Conservation (phyloP, 53 echinoderm and acorn worm genomes). For the Henricia sp. region DNA sequence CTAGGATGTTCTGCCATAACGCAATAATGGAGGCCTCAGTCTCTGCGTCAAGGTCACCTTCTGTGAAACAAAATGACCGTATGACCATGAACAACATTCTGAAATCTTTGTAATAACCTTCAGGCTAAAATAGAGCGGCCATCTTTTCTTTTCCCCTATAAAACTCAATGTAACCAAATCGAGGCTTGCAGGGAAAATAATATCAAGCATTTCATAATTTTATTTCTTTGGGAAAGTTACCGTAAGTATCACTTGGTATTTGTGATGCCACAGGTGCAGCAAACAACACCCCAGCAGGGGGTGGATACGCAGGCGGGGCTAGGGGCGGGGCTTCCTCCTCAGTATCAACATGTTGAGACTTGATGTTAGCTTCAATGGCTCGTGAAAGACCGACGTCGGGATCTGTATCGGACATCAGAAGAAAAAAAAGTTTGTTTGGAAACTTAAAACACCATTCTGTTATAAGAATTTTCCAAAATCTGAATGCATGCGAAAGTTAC, state of each 20-base stretch:
- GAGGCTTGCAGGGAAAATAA: too few species aligned
- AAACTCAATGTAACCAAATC: too few species aligned
- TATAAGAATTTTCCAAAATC: too few species aligned
- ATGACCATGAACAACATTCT: too few species aligned
- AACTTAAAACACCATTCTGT: neutral
- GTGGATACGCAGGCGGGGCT: constrained; percentile 51
- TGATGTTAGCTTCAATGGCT: neutral
- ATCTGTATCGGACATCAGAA: neutral
- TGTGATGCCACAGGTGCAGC: neutral
- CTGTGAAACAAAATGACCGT: too few species aligned
- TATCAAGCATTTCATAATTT: too few species aligned
- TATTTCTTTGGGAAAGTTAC: too few species aligned
- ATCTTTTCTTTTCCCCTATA: too few species aligned
- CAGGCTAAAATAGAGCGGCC: too few species aligned
- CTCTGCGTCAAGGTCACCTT: constrained; percentile 69
- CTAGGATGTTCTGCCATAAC: constrained; percentile 83
- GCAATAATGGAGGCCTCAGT: constrained; percentile 66
- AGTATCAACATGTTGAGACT: constrained; percentile 30
- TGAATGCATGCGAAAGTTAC: too few species aligned
- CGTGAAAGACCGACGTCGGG: neutral
- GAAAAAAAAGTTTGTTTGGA: neutral
- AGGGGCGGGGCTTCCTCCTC: constrained; percentile 55
- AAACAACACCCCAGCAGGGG: constrained; percentile 12
- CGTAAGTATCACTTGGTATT: constrained; percentile 14
- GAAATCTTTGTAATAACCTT: too few species aligned